phyloP scores from a whole-genome alignment of 1,140 invertebrate species.

The Cydia strobilella region DNA sequence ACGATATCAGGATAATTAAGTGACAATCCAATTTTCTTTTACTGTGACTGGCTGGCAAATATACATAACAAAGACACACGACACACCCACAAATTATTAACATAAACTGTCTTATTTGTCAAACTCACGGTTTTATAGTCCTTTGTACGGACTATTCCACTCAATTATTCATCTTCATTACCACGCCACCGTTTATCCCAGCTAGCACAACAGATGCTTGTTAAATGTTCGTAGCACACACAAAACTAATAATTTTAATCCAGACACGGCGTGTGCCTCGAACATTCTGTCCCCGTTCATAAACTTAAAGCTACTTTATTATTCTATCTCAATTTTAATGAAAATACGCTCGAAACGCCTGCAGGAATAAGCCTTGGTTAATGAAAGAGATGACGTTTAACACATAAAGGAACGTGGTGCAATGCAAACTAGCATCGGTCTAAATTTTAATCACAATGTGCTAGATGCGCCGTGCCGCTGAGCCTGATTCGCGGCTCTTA shows the following conservation, averaged over 20 bases:
- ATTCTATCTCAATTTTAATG: conserved; percentile 29
- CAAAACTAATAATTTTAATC: conserved; percentile 29
- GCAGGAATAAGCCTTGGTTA: conserved; percentile 2
- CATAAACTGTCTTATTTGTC: background rate
- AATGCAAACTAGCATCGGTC: background rate
- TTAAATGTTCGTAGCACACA: conserved; percentile 6
- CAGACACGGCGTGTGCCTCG: conserved; percentile 11
- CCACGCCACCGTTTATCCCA: background rate
- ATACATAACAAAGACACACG: too few relatives aligned
- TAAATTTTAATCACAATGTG: conserved; percentile 13
- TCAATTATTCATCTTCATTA: conserved; percentile 19
- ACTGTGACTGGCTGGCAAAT: too few relatives aligned
- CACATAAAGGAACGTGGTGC: conserved; percentile 7
- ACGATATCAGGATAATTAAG: too few relatives aligned
- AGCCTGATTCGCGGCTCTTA: conserved; percentile 17
- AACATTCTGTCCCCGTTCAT: conserved; percentile 19
- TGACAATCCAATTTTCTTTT: too few relatives aligned
- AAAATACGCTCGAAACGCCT: conserved; percentile 8
- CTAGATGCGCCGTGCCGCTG: background rate
- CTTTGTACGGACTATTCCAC: background rate
- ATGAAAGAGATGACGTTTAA: conserved; percentile 22
- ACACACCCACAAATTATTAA: background rate
- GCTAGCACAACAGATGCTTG: conserved; percentile 17
- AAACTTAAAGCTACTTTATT: conserved; percentile 30
- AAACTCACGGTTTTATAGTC: conserved; percentile 2